Percentiles rank a stretch among this genome's conserved stretches.
These are phyloP conservation scores for Perodicticus potto DNA, from an alignment of 2,797 vertebrate genomes.

Conservation along the genomic window DNA sequence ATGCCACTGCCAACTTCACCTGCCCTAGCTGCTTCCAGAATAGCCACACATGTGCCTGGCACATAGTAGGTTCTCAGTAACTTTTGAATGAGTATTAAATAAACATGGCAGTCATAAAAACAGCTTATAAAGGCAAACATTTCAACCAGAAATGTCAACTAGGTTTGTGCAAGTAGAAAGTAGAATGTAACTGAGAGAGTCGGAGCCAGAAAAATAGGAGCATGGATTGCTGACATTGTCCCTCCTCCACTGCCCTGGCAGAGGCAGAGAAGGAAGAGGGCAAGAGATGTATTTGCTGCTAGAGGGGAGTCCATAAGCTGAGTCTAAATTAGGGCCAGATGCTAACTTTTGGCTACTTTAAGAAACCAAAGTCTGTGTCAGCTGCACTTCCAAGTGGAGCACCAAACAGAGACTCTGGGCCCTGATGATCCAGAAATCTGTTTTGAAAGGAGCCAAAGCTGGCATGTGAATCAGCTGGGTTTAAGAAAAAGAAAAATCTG, in stretches of 20 bases:
- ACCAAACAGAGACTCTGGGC: background rate
- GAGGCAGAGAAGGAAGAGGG: background rate
- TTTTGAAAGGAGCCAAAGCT: slow-evolving; percentile 45
- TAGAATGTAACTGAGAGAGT: background rate
- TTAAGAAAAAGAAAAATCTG: slow-evolving; percentile 1
- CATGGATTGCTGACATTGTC: background rate
- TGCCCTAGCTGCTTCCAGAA: background rate
- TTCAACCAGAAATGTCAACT: background rate
- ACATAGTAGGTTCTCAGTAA: background rate
- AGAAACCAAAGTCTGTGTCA: slow-evolving; percentile 59
- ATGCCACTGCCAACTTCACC: too few species aligned
- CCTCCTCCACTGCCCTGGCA: background rate
- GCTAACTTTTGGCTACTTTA: slow-evolving; percentile 68
- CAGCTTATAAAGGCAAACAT: background rate
- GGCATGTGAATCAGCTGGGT: slow-evolving; percentile 13
- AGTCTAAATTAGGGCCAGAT: slow-evolving; percentile 71
- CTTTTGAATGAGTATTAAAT: background rate
- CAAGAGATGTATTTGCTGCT: slow-evolving; percentile 40
- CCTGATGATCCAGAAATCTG: slow-evolving; percentile 29
- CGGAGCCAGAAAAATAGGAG: background rate
- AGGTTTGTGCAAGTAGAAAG: background rate
- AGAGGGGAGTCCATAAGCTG: slow-evolving; percentile 7
- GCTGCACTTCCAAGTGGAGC: slow-evolving; percentile 50
- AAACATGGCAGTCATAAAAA: background rate
- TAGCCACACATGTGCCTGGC: accelerated